Percentiles rank a stretch among this genome's conserved stretches.
These are phyloP conservation scores for Epinotia nisella DNA, from an alignment of 2,888 invertebrate genomes.

Conservation along the genomic window DNA sequence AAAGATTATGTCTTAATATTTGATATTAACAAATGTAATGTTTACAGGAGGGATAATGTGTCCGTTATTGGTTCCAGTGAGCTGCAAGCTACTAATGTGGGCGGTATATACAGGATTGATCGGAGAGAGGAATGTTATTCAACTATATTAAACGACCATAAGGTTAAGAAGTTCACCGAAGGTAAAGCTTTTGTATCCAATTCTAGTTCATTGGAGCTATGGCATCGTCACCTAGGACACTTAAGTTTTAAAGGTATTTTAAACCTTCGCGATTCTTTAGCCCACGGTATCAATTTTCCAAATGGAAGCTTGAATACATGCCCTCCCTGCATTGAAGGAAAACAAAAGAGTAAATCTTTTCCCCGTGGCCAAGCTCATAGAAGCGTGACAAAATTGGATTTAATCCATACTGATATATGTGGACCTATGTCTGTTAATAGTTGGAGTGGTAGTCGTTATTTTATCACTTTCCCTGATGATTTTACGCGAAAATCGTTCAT, in stretches of 20 bases:
- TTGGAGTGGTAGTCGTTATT: conserved; percentile 24
- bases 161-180: conserved; percentile 1
- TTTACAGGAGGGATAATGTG: conserved; percentile 12
- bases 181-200: conserved; percentile 4
- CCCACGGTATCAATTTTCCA: conserved; percentile 16
- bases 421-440: conserved; percentile 26
- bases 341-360: conserved; percentile 12
- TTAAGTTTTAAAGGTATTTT: conserved; percentile 10
- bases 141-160: neutral
- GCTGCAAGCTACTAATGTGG: neutral
- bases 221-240: conserved; percentile 23
- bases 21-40: conserved; percentile 18
- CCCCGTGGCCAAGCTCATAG: conserved; percentile 28
- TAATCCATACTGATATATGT: conserved; percentile 27
- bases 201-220: conserved; percentile 6
- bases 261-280: neutral
- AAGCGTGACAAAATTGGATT: conserved; percentile 16
- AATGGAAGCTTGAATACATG: conserved; percentile 14
- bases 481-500: conserved; percentile 17
- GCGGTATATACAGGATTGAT: neutral
- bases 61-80: conserved; percentile 6
- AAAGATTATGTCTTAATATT: conserved; percentile 29
- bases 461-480: conserved; percentile 26
- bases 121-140: neutral
- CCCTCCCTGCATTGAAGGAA: neutral